phyloP scores from a whole-genome alignment of 2,113 vertebrate genomes.

The Mugil cephalus region DNA sequence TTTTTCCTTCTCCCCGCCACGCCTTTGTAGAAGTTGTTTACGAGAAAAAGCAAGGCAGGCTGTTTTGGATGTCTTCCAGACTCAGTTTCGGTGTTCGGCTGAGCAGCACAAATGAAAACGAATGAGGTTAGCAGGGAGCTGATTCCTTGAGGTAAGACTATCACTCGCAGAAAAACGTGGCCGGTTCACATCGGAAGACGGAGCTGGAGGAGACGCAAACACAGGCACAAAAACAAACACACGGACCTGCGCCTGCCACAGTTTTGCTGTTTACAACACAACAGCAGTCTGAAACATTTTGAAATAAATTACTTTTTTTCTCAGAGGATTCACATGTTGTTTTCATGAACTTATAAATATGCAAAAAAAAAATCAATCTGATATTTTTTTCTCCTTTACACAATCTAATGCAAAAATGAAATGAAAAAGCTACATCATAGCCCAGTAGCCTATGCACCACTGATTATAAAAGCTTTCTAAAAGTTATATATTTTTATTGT shows the following conservation, averaged over 20 bases:
- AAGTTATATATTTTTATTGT: too few species aligned
- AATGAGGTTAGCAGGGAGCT: conserved; percentile 53
- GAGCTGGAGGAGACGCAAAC: conserved; percentile 28
- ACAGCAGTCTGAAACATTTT: too few species aligned
- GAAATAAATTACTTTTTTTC: too few species aligned
- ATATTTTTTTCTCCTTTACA: too few species aligned
- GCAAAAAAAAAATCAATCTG: too few species aligned
- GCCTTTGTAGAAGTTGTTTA: conserved; percentile 71
- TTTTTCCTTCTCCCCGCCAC: conserved; percentile 38
- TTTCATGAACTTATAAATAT: too few species aligned
- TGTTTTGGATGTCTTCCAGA: conserved; percentile 61
- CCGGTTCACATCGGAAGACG: conserved; percentile 15
- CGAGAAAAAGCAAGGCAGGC: conserved; percentile 38
- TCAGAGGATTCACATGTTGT: too few species aligned
- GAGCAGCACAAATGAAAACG: conserved; percentile 70
- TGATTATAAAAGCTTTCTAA: too few species aligned
- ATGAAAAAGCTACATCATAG: conserved; percentile 3
- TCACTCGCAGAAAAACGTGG: conserved; percentile 43
- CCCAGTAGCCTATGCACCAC: not conserved
- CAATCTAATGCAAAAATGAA: conserved; percentile 8
- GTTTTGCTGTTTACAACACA: not conserved
- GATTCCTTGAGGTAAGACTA: conserved; percentile 65
- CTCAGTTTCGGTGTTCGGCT: conserved; percentile 58
- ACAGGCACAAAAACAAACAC: not conserved
- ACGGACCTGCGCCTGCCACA: not conserved